phyloP scores from a whole-genome alignment of 2,797 vertebrate genomes.

The Galaxias olidus region DNA sequence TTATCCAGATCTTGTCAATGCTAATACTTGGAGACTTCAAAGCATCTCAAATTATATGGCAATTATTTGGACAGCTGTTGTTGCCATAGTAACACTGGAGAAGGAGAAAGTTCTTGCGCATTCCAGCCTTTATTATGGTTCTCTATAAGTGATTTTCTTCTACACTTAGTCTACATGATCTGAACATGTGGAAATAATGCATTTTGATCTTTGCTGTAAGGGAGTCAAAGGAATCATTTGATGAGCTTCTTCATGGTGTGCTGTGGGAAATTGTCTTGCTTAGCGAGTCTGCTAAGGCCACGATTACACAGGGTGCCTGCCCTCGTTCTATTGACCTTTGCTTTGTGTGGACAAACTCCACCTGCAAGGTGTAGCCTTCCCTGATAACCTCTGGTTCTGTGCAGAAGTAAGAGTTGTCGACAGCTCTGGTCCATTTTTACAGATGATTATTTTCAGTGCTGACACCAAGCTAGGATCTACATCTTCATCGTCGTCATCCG shows the following conservation, averaged over 20 bases:
- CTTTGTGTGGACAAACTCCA: slow-evolving; percentile 34
- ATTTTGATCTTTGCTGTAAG: not conserved
- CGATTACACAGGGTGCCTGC: slow-evolving; percentile 5
- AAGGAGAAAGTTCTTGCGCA: not conserved
- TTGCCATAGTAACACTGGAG: not conserved
- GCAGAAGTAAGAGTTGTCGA: not conserved
- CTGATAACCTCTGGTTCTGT: slow-evolving; percentile 28
- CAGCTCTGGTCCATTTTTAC: slow-evolving; percentile 23
- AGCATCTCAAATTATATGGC: not conserved
- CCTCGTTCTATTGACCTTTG: slow-evolving; percentile 45
- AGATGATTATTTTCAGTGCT: not conserved
- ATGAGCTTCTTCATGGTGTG: not conserved
- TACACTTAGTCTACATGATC: not conserved
- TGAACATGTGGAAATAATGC: not conserved
- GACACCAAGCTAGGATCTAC: not conserved
- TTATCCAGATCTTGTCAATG: no score
- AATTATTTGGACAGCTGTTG: not conserved
- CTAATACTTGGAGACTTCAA: not conserved
- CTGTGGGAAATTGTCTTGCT: slow-evolving; percentile 4
- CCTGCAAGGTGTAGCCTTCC: slow-evolving; percentile 43
- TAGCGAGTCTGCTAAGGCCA: slow-evolving; percentile 2
- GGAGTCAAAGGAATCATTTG: not conserved
- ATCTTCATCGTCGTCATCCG: no score
- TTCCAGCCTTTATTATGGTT: no score
- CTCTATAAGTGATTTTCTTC: not conserved